Percentiles rank a stretch among this genome's conserved stretches.
phyloP scores from a whole-genome alignment of 1,140 invertebrate species.

The Araneus ventricosus region DNA sequence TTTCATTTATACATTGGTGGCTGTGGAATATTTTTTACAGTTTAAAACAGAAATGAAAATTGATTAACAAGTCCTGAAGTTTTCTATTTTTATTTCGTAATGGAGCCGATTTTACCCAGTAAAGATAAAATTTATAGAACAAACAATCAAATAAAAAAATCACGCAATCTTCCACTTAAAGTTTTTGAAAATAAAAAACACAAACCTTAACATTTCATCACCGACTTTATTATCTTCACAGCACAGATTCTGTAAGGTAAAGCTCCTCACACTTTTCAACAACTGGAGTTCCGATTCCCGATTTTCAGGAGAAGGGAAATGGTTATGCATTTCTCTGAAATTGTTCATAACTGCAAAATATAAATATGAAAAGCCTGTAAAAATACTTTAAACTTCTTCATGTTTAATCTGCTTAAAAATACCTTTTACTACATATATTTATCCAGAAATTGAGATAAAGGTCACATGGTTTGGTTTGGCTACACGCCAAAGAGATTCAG shows the following conservation, averaged over 20 bases:
- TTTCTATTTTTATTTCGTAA: background rate
- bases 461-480: too few relatives aligned
- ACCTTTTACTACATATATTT: too few relatives aligned
- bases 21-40: too few relatives aligned
- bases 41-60: background rate
- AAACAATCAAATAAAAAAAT: too few relatives aligned
- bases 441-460: too few relatives aligned
- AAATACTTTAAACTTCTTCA: too few relatives aligned
- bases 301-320: constrained; percentile 84
- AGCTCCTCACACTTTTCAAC: constrained; percentile 84
- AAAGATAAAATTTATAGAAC: too few relatives aligned
- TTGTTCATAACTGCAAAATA: constrained; percentile 85
- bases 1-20: too few relatives aligned
- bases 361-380: background rate
- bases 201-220: constrained; percentile 33
- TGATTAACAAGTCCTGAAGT: background rate
- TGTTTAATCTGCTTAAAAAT: too few relatives aligned
- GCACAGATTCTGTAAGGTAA: constrained; percentile 83
- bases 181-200: background rate
- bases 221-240: constrained; percentile 61
- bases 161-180: background rate
- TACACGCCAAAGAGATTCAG: too few relatives aligned
- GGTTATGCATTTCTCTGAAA: constrained; percentile 86
- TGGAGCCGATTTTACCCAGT: too few relatives aligned
- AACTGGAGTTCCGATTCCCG: constrained; percentile 84